Percentiles rank a stretch among this genome's conserved stretches.
Conservation (phyloP, 1,140 invertebrate species). For the Drosophila kikkawai region DNA sequence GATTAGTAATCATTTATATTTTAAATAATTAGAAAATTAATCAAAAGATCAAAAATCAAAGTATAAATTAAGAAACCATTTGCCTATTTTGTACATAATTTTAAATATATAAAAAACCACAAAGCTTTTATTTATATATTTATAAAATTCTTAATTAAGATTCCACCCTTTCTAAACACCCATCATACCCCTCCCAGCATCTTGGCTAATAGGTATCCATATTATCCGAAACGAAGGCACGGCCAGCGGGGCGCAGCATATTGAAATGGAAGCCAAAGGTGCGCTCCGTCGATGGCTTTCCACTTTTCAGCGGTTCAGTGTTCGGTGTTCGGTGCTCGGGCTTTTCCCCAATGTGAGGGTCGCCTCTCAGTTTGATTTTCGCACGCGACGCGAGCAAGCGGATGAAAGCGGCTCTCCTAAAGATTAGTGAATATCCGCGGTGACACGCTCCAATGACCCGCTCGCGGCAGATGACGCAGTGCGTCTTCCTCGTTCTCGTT, state of each 20-base stretch:
- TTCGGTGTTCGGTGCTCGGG: neutral
- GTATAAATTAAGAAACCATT: too few relatives aligned
- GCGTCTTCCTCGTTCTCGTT: constrained; percentile 38
- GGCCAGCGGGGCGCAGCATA: constrained; percentile 47
- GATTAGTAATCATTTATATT: too few relatives aligned
- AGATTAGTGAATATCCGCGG: constrained; percentile 17
- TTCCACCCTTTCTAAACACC: too few relatives aligned
- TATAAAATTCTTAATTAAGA: too few relatives aligned
- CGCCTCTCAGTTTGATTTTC: constrained; percentile 62
- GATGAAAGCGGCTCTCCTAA: constrained; percentile 10
- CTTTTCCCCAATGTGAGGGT: constrained; percentile 61
- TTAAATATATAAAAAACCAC: too few relatives aligned
- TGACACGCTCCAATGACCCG: constrained; percentile 57
- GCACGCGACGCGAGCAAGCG: constrained; percentile 54
- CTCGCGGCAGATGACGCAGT: constrained; percentile 63
- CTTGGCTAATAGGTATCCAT: neutral
- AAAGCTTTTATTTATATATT: too few relatives aligned
- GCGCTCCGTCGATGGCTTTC: constrained; percentile 45
- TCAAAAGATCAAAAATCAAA: too few relatives aligned
- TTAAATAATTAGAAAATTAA: too few relatives aligned
- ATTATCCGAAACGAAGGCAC: constrained; percentile 9
- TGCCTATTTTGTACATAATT: too few relatives aligned
- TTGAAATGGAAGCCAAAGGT: constrained; percentile 61
- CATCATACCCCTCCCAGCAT: constrained; percentile 4
- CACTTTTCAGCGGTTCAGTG: constrained; percentile 42